Evolutionary conservation across 2,113 vertebrate species (phyloP), one percentile per base, ranked within the genome.

Genomic region (Scomber colias): DNA sequence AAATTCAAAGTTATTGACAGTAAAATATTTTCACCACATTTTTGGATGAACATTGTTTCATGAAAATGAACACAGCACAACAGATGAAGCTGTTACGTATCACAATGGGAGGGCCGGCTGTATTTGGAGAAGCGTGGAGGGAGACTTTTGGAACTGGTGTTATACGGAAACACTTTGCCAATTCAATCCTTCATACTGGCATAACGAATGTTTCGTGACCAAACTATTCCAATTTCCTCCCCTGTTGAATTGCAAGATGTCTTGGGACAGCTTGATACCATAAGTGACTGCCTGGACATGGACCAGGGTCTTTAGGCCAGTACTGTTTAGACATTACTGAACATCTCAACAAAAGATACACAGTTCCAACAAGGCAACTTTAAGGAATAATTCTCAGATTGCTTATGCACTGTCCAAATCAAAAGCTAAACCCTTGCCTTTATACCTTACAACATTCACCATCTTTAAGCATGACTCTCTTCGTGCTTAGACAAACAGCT

Each of bases 101-200:
- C 44, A 84, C 83, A 88, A 87, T 75, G 15, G 70, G 46, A 73
- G 51, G 59, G 62, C 63, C 24, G 75, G 74, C 64, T 84, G 76
- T 61, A 56, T 75, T 77, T 72, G 72, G 11, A 65, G 49, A 73
- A 71, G 55, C 73, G 60, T 48, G 54, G 72, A 77, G 46, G 56
- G 65, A 72, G 61, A 14, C 73, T 82, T 70, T 64, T 84, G 81
- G 83, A 90, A 55, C 66, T 49, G 62, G 35, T 68, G 51, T 49
- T 35, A 70, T 13, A 60, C 50, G 77, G 48, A 54, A 50, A 59
- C 49, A 65, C 55, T 78, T 76, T 92, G 89, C 92, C 92, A 93
- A 90, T 67, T 86, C 86, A 88, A 90, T 92, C 71, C 80, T 63
- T 82, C 75, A 54, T 31, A 59, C 61, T 92, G 92, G 91, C 90